Evolutionary conservation across 2,797 vertebrate genomes (phyloP).

Genomic region (Peromyscus eremicus): DNA sequence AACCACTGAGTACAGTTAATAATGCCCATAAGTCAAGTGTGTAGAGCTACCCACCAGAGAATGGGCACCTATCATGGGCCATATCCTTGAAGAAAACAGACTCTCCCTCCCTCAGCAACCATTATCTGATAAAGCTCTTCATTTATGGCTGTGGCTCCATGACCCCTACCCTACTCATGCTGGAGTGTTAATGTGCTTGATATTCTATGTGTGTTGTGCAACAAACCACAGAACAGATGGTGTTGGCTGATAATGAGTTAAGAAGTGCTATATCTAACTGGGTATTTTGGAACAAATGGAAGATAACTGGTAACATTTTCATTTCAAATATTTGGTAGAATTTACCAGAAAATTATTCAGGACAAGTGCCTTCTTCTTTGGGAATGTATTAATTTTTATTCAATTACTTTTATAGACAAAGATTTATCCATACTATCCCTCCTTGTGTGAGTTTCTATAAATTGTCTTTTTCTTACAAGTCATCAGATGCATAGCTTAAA

Average conservation of each 20-base stretch:
- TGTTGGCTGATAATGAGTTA: background rate
- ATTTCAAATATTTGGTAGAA: background rate
- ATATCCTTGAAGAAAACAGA: background rate
- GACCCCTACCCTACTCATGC: too few species aligned
- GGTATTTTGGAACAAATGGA: background rate
- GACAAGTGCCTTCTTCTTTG: background rate
- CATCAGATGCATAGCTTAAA: background rate
- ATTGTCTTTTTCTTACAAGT: background rate
- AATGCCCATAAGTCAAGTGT: background rate
- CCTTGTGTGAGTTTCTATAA: background rate
- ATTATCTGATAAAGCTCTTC: background rate
- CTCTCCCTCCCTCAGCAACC: background rate
- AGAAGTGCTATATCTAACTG: background rate
- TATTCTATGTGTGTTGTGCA: too few species aligned
- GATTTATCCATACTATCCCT: background rate
- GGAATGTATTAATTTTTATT: conserved; percentile 9
- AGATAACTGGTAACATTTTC: background rate
- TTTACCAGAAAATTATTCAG: background rate
- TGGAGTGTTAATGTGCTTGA: too few species aligned
- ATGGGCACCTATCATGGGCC: background rate
- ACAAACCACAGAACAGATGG: too few species aligned
- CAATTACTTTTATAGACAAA: background rate
- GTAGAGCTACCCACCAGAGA: background rate
- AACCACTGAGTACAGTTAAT: background rate
- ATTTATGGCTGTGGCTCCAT: background rate